Conservation (phyloP, 2,888 invertebrate genomes). For the Phlogophora meticulosa region DNA sequence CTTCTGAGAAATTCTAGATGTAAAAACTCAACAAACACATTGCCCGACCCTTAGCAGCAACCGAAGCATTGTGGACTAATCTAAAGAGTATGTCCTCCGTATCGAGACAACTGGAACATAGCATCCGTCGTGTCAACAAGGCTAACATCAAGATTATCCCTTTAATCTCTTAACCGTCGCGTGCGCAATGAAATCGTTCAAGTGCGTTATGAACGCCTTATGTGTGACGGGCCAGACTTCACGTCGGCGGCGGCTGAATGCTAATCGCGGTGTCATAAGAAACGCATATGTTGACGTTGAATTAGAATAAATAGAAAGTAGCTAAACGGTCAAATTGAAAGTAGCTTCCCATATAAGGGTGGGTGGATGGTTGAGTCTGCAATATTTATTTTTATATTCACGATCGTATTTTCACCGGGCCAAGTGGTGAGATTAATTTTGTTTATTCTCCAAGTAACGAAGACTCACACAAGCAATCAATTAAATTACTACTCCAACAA, state of each 20-base stretch:
- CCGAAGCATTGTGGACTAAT: too few relatives aligned
- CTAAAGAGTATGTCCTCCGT: too few relatives aligned
- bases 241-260: slow-evolving; percentile 71
- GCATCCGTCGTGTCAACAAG: slow-evolving; percentile 45
- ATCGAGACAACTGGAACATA: slow-evolving; percentile 45
- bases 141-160: slow-evolving; percentile 69
- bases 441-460: too few relatives aligned
- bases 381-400: slow-evolving; percentile 20
- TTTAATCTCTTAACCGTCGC: slow-evolving; percentile 70
- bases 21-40: too few relatives aligned
- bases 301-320: slow-evolving; percentile 70
- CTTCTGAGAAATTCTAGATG: too few relatives aligned
- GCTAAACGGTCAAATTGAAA: slow-evolving; percentile 58
- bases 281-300: slow-evolving; percentile 61
- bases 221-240: slow-evolving; percentile 71
- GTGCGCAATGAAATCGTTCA: slow-evolving; percentile 78
- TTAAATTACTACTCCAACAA: too few relatives aligned
- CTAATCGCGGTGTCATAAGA: slow-evolving; percentile 71
- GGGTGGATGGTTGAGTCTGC: slow-evolving; percentile 5
- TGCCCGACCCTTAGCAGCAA: too few relatives aligned
- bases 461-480: too few relatives aligned
- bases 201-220: slow-evolving; percentile 72
- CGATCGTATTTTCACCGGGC: slow-evolving; percentile 22
- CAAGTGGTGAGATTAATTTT: background rate
- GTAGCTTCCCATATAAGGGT: slow-evolving; percentile 63